Evolutionary conservation across 2,113 vertebrate genomes (phyloP).

Genomic region (Mobula hypostoma): DNA sequence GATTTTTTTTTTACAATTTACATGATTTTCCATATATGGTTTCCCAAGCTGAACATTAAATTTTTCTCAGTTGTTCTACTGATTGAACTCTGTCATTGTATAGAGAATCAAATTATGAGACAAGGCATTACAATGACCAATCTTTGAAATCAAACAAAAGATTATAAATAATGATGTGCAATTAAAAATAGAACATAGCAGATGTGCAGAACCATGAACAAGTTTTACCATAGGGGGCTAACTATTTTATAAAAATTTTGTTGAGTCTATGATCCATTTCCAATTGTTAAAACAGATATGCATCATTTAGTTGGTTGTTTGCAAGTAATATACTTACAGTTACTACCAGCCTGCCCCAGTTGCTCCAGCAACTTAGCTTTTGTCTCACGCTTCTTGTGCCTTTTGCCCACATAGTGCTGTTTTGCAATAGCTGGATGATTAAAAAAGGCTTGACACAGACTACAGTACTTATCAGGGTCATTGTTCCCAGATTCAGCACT

Average conservation of each 20-base stretch:
- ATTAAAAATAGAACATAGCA: neutral
- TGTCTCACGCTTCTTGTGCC: conserved; percentile 87
- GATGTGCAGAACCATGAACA: neutral
- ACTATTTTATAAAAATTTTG: neutral
- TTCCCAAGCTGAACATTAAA: neutral
- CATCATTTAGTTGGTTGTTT: conserved; percentile 13
- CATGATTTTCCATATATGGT: neutral
- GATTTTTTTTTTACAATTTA: neutral
- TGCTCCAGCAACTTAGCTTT: conserved; percentile 91
- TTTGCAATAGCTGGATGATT: conserved; percentile 93
- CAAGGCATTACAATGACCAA: neutral
- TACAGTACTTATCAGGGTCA: conserved; percentile 85
- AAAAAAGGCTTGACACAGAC: conserved; percentile 88
- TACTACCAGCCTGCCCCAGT: conserved; percentile 66
- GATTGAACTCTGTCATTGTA: neutral
- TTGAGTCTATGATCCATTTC: neutral
- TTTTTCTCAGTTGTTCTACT: neutral
- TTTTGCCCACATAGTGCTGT: conserved; percentile 93
- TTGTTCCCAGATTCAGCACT: conserved; percentile 39
- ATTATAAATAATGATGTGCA: neutral
- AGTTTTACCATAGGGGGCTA: neutral
- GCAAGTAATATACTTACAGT: conserved; percentile 50
- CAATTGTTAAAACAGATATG: conserved; percentile 39
- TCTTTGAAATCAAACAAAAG: neutral
- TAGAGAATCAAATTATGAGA: neutral